These are phyloP conservation scores for Oophaga pumilio DNA, from an alignment of 2,113 vertebrate species.

Conservation along the genomic window DNA sequence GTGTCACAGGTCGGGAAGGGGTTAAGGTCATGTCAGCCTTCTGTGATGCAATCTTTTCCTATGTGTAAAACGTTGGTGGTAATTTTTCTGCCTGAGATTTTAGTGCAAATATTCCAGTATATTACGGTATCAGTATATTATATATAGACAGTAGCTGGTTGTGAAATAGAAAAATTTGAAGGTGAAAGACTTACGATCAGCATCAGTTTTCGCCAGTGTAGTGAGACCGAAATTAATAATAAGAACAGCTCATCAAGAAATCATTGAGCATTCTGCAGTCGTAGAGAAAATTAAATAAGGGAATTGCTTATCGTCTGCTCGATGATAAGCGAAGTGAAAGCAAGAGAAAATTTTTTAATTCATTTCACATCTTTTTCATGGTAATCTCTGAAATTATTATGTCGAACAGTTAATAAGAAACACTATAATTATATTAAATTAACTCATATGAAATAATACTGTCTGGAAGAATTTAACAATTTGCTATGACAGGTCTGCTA, in stretches of 20 bases:
- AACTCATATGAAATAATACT: slow-evolving; percentile 34
- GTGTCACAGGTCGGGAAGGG: too few species aligned
- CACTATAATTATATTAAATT: slow-evolving; percentile 47
- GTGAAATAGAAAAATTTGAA: neutral
- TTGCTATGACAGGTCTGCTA: neutral
- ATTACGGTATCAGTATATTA: neutral
- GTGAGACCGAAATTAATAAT: slow-evolving; percentile 11
- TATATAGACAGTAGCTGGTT: neutral
- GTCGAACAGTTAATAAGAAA: slow-evolving; percentile 25
- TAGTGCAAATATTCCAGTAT: neutral
- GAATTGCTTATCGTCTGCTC: slow-evolving; percentile 40
- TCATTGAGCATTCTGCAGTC: slow-evolving; percentile 22
- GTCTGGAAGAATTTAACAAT: slow-evolving; percentile 4
- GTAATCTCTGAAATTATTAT: slow-evolving; percentile 46
- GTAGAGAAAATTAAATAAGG: slow-evolving; percentile 38
- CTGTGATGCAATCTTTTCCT: too few species aligned
- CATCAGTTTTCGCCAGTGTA: neutral
- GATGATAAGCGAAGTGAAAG: slow-evolving; percentile 38
- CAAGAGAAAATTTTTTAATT: slow-evolving; percentile 34
- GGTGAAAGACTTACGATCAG: neutral
- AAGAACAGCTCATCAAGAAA: slow-evolving; percentile 25
- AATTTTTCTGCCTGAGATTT: neutral
- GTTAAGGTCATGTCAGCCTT: too few species aligned
- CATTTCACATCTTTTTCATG: slow-evolving; percentile 35
- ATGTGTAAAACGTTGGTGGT: too few species aligned